Percentiles rank a stretch among this genome's conserved stretches.
phyloP scores from a whole-genome alignment of 2,888 invertebrate genomes.

The Stramonita haemastoma region DNA sequence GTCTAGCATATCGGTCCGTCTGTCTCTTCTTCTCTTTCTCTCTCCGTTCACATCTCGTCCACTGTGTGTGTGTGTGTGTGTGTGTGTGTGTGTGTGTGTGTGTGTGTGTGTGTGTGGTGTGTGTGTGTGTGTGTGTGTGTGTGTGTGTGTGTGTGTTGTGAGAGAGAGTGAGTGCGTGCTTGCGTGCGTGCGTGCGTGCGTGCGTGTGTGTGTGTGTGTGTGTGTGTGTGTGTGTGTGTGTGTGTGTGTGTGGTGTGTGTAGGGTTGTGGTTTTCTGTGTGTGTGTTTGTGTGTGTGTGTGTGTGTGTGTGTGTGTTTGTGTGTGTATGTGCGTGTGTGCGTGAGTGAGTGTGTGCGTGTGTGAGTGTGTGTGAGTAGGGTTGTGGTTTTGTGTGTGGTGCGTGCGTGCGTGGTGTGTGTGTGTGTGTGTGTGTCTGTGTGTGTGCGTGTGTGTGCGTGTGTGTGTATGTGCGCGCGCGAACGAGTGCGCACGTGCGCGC shows the following conservation, averaged over 20 bases:
- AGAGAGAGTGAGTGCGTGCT: neutral
- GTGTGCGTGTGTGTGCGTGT: neutral
- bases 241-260: neutral
- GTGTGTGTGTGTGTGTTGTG: no score
- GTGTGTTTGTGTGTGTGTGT: constrained; percentile 1
- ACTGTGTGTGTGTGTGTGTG: neutral
- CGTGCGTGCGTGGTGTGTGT: neutral
- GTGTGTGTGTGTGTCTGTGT: neutral
- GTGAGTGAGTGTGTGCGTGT: neutral
- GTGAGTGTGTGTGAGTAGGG: neutral
- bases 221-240: neutral
- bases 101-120: neutral
- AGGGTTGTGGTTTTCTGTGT: neutral
- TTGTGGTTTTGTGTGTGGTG: neutral
- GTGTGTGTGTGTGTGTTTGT: neutral
- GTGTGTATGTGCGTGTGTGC: neutral
- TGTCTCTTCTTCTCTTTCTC: no score
- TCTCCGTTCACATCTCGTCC: no score
- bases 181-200: neutral
- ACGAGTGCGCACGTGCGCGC: neutral
- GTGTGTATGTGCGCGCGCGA: neutral
- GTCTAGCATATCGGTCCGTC: no score
- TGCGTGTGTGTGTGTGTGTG: neutral
- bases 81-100: neutral
- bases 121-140: no score